Percentiles rank a stretch among this genome's conserved stretches.
Conservation (phyloP, 2,113 vertebrate species). For the Daboia siamensis region DNA sequence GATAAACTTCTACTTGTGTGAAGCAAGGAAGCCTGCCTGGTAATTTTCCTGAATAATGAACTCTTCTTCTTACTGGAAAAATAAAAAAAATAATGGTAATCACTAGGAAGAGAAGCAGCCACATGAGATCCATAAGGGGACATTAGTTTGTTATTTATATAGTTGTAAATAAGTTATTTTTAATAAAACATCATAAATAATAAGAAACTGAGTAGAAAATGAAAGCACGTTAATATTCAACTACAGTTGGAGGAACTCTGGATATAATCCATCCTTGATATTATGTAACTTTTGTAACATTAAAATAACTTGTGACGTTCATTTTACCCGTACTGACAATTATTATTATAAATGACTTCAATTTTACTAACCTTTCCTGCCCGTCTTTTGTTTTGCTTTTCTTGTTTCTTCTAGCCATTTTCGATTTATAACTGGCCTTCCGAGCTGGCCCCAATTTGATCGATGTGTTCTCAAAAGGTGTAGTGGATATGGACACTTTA, state of each 20-base stretch:
- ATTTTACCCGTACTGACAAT: background rate
- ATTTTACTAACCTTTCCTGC: slow-evolving; percentile 82
- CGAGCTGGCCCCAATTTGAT: slow-evolving; percentile 95
- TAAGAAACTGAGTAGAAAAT: background rate
- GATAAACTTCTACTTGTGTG: slow-evolving; percentile 95
- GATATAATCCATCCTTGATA: background rate
- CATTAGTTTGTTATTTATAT: background rate
- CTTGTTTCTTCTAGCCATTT: slow-evolving; percentile 95
- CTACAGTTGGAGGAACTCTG: background rate
- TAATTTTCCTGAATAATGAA: slow-evolving; percentile 92
- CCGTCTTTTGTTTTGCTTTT: slow-evolving; percentile 88
- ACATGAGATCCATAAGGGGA: background rate
- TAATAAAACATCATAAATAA: background rate
- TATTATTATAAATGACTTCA: background rate
- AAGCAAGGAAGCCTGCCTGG: slow-evolving; percentile 89
- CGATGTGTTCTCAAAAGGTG: slow-evolving; percentile 94
- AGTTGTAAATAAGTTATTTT: background rate
- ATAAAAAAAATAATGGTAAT: slow-evolving; percentile 18
- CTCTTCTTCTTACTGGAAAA: slow-evolving; percentile 84
- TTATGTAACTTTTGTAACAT: background rate
- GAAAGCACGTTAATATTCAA: background rate
- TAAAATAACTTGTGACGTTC: fast-evolving
- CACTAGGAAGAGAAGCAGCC: slow-evolving; percentile 7
- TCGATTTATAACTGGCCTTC: slow-evolving; percentile 86
- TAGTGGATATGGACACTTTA: slow-evolving; percentile 93